These are phyloP conservation scores for Latheticus oryzae DNA, from an alignment of 2,888 invertebrate genomes.

Conservation along the genomic window DNA sequence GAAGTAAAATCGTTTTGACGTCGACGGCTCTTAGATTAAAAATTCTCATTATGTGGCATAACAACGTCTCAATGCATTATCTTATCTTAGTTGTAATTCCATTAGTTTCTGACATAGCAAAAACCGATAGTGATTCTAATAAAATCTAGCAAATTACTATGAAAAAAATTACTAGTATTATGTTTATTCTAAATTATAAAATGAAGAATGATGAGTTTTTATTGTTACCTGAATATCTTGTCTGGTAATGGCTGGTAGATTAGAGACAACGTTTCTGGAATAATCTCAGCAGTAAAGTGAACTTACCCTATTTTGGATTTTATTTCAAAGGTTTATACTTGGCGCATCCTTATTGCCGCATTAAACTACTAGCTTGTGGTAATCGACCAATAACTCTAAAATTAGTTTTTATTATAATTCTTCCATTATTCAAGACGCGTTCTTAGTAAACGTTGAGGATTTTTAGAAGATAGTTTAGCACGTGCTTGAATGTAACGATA, in stretches of 20 bases:
- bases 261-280: too few species aligned
- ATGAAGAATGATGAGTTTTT: too few species aligned
- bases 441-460: neutral
- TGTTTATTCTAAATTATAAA: too few species aligned
- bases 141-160: too few species aligned
- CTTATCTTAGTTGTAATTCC: too few species aligned
- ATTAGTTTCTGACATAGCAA: too few species aligned
- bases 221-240: too few species aligned
- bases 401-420: constrained; percentile 16
- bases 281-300: constrained; percentile 33
- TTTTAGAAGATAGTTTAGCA: neutral
- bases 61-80: constrained; percentile 22
- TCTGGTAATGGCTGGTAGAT: too few species aligned
- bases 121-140: too few species aligned
- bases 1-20: constrained; percentile 22
- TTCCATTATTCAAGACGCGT: constrained; percentile 5
- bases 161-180: too few species aligned
- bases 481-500: too few species aligned
- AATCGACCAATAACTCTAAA: constrained; percentile 13
- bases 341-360: constrained; percentile 10
- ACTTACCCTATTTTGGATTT: constrained; percentile 43
- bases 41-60: constrained; percentile 23
- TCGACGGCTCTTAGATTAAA: constrained; percentile 24
- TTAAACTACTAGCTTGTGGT: constrained; percentile 7
- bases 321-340: constrained; percentile 42